phyloP scores from a whole-genome alignment of 2,113 vertebrate species.

The Crotalus helleri region DNA sequence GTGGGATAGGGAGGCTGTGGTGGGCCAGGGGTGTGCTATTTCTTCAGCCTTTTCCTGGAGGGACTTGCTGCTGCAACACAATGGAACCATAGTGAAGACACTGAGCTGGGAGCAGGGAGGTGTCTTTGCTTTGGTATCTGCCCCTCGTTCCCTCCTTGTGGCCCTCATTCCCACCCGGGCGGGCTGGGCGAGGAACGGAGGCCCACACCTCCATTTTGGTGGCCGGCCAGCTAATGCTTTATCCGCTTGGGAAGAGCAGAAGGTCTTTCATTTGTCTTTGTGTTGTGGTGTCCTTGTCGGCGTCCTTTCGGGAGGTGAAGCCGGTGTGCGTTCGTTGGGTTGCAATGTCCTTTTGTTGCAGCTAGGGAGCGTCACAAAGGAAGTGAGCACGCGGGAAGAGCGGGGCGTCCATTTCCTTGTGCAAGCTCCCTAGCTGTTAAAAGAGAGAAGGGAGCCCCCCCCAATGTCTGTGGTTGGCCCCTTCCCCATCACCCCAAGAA shows the following conservation, averaged over 20 bases:
- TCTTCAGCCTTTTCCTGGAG: background rate
- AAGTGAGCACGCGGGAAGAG: background rate
- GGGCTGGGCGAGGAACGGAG: background rate
- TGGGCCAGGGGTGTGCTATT: background rate
- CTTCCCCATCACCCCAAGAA: background rate
- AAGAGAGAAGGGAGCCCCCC: background rate
- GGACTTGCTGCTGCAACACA: background rate
- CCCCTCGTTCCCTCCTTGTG: background rate
- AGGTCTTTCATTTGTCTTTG: background rate
- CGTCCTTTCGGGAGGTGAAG: background rate
- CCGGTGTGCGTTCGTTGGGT: background rate
- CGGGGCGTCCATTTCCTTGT: background rate
- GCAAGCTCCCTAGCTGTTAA: background rate
- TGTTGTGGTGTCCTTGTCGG: background rate
- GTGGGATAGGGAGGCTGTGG: no score
- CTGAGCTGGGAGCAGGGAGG: background rate
- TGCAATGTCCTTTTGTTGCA: background rate
- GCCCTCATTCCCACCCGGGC: background rate
- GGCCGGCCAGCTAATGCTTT: background rate
- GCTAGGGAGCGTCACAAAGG: background rate
- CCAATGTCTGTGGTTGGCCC: background rate
- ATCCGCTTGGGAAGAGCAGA: background rate
- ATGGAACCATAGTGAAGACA: background rate
- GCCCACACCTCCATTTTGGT: background rate
- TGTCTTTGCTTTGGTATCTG: background rate